Percentiles rank a stretch among this genome's conserved stretches.
Evolutionary conservation across 2,888 invertebrate species (phyloP).

Genomic region (Scaptomyza reducta): DNA sequence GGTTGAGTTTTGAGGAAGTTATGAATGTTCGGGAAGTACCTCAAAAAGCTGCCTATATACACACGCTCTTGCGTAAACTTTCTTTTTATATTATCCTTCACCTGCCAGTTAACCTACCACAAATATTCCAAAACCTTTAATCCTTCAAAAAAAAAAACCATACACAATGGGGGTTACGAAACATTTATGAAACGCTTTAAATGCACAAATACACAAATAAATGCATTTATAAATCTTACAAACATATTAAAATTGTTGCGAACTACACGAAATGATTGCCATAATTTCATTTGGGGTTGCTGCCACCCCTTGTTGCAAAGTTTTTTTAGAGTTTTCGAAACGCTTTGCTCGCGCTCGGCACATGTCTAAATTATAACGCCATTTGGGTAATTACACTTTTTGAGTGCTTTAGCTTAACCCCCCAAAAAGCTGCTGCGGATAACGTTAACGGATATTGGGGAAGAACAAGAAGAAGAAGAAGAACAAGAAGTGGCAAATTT

Average conservation of each 20-base stretch:
- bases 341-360: background rate
- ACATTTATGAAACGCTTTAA: no score
- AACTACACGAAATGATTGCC: slow-evolving; percentile 11
- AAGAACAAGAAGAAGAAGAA: background rate
- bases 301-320: slow-evolving; percentile 7
- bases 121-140: no score
- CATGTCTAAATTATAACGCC: slow-evolving; percentile 72
- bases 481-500: slow-evolving; percentile 50
- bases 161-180: background rate
- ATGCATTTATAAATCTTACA: background rate
- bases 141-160: background rate
- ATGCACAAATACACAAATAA: background rate
- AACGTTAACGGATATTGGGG: slow-evolving; percentile 64
- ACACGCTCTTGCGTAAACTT: no score
- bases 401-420: slow-evolving; percentile 58
- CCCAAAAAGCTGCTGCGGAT: no score
- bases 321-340: slow-evolving; percentile 27
- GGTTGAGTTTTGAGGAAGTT: no score
- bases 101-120: no score
- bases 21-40: no score
- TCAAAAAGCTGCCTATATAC: no score
- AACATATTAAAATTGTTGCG: slow-evolving; percentile 18
- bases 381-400: slow-evolving; percentile 76
- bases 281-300: slow-evolving; percentile 6
- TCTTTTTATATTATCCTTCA: no score